Evolutionary conservation across 2,888 invertebrate genomes (phyloP), one percentile per base, ranked within the genome.

Genomic region (Stenotaenia linearis): DNA sequence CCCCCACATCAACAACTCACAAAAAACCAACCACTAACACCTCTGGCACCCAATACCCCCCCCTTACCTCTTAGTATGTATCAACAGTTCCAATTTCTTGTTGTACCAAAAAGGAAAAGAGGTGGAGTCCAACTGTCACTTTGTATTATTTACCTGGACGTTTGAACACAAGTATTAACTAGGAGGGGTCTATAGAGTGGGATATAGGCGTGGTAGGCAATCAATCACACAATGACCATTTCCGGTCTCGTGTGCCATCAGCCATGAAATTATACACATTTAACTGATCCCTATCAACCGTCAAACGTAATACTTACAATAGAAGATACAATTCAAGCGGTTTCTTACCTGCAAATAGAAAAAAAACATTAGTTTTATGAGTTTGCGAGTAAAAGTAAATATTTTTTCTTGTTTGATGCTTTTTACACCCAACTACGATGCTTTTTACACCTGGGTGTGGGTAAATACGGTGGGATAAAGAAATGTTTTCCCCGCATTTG

Each of bases 151-250:
- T 61, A 61, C 25, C 23, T 12, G 61, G 61, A 61, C 23, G 61
- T 61, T 25, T 61, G 61, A 61, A 61, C 61, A 61, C 61, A 61
- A 61, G 61, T 61, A 61, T 61, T 61, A 61, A 61, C 10, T 61
- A 61, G 61, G 61, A 61, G 61, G 61, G 61, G 61, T 61, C 61
- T 61, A 23, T 25, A 61, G 61, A 61, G 61, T 61, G 61, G 61
- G 61, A 25, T 25, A 61, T 25, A 61, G 61, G 61, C 61, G 61
- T 61, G 61, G 61, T 61, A 9, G 25, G 25, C 61, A 61, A 61
- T 61, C 61, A 61, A 61, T 61, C 61, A 61, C 7, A 61, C 61
- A 61, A 61, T 61, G 28, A 25, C 61, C 61, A 25, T 25, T 61
- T 61, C 61, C 61, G 45, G 61, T 61, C 61, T 25, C 25, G 12